Conservation (phyloP, 1,140 invertebrate species). For the Coenobita brevimanus region DNA sequence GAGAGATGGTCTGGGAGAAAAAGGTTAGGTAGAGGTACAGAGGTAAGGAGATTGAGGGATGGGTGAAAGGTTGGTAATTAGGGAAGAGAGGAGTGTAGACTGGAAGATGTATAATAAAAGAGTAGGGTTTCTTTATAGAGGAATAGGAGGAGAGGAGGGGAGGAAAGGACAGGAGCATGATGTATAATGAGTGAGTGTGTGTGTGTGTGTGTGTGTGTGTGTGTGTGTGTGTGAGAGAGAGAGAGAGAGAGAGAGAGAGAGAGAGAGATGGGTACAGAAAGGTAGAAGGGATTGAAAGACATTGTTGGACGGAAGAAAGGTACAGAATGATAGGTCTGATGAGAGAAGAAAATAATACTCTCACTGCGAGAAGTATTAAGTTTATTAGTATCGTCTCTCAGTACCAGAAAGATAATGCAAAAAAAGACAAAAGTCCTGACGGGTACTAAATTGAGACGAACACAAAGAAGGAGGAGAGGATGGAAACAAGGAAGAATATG, state of each 20-base stretch:
- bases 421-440: too few species aligned
- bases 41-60: background rate
- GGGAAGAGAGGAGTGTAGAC: background rate
- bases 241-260: constrained; percentile 15
- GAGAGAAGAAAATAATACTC: background rate
- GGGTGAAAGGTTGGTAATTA: background rate
- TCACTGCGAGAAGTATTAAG: too few species aligned
- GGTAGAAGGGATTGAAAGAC: background rate
- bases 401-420: too few species aligned
- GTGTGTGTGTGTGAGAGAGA: constrained; percentile 17
- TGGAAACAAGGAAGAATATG: too few species aligned
- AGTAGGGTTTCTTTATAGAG: background rate
- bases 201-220: background rate
- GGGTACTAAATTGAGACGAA: too few species aligned
- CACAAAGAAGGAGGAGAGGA: too few species aligned
- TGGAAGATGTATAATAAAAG: background rate
- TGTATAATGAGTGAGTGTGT: constrained; percentile 25
- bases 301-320: background rate
- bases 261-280: background rate
- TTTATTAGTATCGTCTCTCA: too few species aligned
- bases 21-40: background rate
- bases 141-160: background rate
- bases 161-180: background rate
- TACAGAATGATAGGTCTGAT: background rate
- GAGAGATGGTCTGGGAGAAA: background rate